Conservation (phyloP, 2,113 vertebrate genomes). For the Beaufortia kweichowensis region DNA sequence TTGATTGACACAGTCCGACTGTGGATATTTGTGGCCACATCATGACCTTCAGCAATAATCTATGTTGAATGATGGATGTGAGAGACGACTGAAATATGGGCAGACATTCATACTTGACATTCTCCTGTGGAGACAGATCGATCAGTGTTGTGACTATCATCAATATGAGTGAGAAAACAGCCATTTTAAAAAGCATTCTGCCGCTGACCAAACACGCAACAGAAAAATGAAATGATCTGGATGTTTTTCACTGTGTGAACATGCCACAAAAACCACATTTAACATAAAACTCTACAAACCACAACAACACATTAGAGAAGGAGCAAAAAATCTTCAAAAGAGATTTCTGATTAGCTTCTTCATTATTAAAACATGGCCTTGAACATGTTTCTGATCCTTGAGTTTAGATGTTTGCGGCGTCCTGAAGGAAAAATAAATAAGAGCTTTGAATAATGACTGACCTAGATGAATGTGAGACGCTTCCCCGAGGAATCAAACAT, state of each 20-base stretch:
- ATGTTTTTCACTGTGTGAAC: background rate
- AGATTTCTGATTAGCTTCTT: constrained; percentile 58
- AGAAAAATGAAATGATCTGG: too few relatives aligned
- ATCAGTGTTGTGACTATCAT: too few relatives aligned
- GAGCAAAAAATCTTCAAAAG: constrained; percentile 54
- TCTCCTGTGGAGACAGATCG: too few relatives aligned
- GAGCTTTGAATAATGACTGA: constrained; percentile 54
- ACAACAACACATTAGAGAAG: constrained; percentile 1
- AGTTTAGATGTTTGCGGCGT: constrained; percentile 12
- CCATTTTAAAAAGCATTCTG: too few relatives aligned
- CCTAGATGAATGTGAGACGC: constrained; percentile 59
- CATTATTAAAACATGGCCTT: constrained; percentile 70
- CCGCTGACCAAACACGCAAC: too few relatives aligned
- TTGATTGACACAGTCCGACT: too few relatives aligned
- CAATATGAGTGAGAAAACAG: too few relatives aligned
- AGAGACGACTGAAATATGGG: background rate
- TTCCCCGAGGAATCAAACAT: constrained; percentile 58
- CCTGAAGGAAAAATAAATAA: constrained; percentile 57
- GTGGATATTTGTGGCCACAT: too few relatives aligned
- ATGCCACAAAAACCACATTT: constrained; percentile 10
- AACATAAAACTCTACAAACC: background rate
- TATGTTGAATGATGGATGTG: too few relatives aligned
- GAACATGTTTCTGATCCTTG: constrained; percentile 39
- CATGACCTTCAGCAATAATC: too few relatives aligned
- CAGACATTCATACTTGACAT: background rate